Base-by-base conservation (phyloP, 2,797 vertebrate genomes). In the Acanthurus leucopareius region DNA sequence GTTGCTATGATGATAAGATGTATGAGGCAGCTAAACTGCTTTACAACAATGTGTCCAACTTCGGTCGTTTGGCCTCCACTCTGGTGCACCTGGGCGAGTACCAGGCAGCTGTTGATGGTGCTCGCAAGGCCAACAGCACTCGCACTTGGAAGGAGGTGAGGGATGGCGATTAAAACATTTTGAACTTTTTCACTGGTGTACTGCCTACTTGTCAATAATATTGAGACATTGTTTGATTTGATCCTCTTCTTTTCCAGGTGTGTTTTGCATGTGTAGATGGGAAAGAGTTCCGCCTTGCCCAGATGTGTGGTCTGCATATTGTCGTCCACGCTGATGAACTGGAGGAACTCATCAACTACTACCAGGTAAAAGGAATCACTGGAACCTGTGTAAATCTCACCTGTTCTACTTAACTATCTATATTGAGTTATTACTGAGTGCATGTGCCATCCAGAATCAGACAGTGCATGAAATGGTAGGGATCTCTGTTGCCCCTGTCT, bases 31-130 rank as follows among this genome's bases (percentile, higher is more conserved):
- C 98, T 69, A 99, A 99, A 84, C 93, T 99, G 65, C 88, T 99
- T 3, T 99, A 99, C 92, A 99, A 99, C 93, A 99, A 99, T 0
- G 98, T 99, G 77, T 99, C 98, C 89, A 99, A 99, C 95, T 99
- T 99, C 0, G 98, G 98, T 14, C 98, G 98, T 0, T 94, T 99
- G 94, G 98, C 98, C 69, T 99, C 98, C 0, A 99, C 98, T 0
- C 86, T 99, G 60, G 98, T 99, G 89, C 98, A 99, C 89, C 92
- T 99, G 0, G 98, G 98, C 13, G 98, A 99, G 92, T 99, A 99
- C 93, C 98, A 99, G 89, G 98, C 98, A 3, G 98, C 98, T 2
- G 98, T 99, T 73, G 98, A 99, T 2, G 98, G 98, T 0, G 98
- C 98, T 61, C 96, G 98, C 47, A 99, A 99, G 90, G 98, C 98